Conservation (phyloP, 2,888 invertebrate species). For the Autographa pulchrina region DNA sequence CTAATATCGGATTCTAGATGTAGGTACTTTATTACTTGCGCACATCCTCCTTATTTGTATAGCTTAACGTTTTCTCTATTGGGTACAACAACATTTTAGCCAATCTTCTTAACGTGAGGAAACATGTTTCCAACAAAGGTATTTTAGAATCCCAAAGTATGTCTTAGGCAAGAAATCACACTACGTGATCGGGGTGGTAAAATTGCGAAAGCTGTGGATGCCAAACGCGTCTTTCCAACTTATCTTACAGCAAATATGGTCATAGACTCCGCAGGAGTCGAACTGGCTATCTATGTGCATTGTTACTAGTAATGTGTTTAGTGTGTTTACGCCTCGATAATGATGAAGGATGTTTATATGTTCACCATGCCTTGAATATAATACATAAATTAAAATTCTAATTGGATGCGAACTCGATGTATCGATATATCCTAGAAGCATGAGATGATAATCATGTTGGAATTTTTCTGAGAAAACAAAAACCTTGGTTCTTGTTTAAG, state of each 20-base stretch:
- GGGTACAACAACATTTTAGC: constrained; percentile 44
- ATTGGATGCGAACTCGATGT: constrained; percentile 30
- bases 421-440: constrained; percentile 34
- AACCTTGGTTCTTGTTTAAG: constrained; percentile 12
- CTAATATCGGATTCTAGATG: constrained; percentile 38
- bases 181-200: constrained; percentile 76
- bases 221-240: constrained; percentile 71
- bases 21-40: constrained; percentile 25
- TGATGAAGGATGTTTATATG: constrained; percentile 46
- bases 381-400: constrained; percentile 49
- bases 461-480: constrained; percentile 25
- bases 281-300: constrained; percentile 58
- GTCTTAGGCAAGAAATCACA: constrained; percentile 71
- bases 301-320: constrained; percentile 56
- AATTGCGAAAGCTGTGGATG: constrained; percentile 68
- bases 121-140: constrained; percentile 70
- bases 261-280: constrained; percentile 66
- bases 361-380: constrained; percentile 49
- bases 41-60: constrained; percentile 40
- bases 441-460: constrained; percentile 35
- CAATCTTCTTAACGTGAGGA: constrained; percentile 51
- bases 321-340: constrained; percentile 52
- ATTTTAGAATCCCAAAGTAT: constrained; percentile 73
- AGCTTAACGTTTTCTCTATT: constrained; percentile 30
- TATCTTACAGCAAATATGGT: constrained; percentile 73